These are phyloP conservation scores for Aspidoscelis tigris DNA, from an alignment of 2,113 vertebrate species.

Conservation along the genomic window DNA sequence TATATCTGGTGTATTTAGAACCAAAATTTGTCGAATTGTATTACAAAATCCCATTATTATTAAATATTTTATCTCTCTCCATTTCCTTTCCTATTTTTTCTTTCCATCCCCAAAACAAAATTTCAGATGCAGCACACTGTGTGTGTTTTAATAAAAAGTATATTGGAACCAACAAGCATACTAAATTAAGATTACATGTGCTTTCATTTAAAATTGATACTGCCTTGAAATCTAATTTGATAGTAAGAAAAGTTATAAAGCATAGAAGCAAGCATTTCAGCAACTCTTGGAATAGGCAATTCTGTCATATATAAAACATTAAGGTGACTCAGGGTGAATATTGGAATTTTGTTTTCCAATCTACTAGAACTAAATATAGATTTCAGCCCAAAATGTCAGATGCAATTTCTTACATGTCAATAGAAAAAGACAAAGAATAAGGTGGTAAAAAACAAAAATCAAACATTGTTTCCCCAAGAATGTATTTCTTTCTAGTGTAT, in stretches of 20 bases:
- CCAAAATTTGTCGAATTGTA: too few relatives aligned
- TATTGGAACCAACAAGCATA: neutral
- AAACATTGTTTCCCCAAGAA: neutral
- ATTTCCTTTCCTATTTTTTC: neutral
- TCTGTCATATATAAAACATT: neutral
- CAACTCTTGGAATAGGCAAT: neutral
- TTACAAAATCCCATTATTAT: too few relatives aligned
- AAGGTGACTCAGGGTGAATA: neutral
- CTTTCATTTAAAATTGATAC: conserved; percentile 18
- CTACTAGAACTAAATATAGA: conserved; percentile 22
- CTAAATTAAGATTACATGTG: neutral
- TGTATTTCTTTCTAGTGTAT: neutral
- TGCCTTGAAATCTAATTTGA: neutral
- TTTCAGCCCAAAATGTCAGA: neutral
- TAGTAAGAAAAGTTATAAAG: neutral
- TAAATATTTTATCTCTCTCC: too few relatives aligned
- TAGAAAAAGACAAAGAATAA: conserved; percentile 13
- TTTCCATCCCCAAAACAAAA: neutral
- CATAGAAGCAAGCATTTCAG: neutral
- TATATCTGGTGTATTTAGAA: too few relatives aligned
- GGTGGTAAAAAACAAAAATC: conserved; percentile 14
- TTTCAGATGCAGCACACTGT: neutral
- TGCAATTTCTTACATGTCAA: neutral
- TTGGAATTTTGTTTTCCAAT: conserved; percentile 16
- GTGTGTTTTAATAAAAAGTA: neutral